These are phyloP conservation scores for Rhagonycha fulva DNA, from an alignment of 2,888 invertebrate species.

Conservation along the genomic window DNA sequence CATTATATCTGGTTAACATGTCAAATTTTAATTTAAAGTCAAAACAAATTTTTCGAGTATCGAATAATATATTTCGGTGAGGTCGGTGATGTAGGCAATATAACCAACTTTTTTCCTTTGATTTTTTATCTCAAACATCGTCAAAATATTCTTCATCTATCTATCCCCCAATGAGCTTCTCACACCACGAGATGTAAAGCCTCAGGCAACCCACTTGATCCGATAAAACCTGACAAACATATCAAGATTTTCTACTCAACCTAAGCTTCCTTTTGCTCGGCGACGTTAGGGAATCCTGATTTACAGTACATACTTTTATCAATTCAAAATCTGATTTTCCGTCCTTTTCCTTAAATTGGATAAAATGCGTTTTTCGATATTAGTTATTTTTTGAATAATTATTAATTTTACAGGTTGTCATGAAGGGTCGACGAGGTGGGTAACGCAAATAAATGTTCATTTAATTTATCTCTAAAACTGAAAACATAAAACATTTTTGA, in stretches of 20 bases:
- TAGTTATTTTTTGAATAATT: background rate
- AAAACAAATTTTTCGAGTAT: background rate
- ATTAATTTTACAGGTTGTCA: background rate
- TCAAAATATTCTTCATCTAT: slow-evolving; percentile 23
- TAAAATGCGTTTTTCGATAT: background rate
- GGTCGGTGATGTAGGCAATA: background rate
- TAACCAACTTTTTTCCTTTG: slow-evolving; percentile 12
- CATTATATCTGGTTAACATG: slow-evolving; percentile 6
- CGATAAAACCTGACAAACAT: slow-evolving; percentile 54
- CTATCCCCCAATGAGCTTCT: slow-evolving; percentile 24
- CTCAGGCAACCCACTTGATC: slow-evolving; percentile 48
- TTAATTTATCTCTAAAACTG: background rate
- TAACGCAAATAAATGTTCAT: background rate
- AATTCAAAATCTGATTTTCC: background rate
- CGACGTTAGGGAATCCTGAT: slow-evolving; percentile 38
- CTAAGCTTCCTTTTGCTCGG: slow-evolving; percentile 34
- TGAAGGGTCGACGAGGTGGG: background rate
- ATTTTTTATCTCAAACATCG: slow-evolving; percentile 25
- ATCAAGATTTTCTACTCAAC: slow-evolving; percentile 48
- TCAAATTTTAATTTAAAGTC: background rate
- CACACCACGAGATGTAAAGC: slow-evolving; percentile 20
- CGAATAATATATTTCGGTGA: background rate
- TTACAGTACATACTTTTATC: slow-evolving; percentile 29
- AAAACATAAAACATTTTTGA: background rate
- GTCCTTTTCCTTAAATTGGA: background rate